Conservation (phyloP, 1,140 invertebrate genomes). For the Drosophila parvula region DNA sequence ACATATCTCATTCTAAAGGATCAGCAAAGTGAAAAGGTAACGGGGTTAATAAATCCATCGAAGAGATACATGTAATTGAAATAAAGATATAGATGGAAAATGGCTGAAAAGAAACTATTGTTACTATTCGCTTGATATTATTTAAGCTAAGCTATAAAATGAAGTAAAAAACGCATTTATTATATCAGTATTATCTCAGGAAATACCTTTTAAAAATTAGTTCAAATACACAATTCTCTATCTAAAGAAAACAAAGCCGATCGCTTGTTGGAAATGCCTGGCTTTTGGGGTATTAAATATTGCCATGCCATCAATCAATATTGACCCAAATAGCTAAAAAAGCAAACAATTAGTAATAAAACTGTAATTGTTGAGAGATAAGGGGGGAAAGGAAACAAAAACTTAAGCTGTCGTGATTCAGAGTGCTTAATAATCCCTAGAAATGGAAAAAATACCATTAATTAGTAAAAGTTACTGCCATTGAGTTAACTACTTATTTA, state of each 20-base stretch:
- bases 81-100: neutral
- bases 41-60: too few species aligned
- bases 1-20: constrained; percentile 80
- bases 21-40: constrained; percentile 75
- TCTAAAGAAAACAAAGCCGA: constrained; percentile 17
- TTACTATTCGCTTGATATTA: too few species aligned
- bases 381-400: constrained; percentile 1
- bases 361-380: constrained; percentile 22
- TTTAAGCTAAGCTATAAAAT: too few species aligned
- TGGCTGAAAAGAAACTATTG: neutral
- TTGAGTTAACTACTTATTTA: constrained; percentile 28
- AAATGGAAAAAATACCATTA: constrained; percentile 15
- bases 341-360: constrained; percentile 46
- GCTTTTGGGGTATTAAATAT: constrained; percentile 30
- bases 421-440: constrained; percentile 21
- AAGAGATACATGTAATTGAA: too few species aligned
- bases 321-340: constrained; percentile 58
- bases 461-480: constrained; percentile 33
- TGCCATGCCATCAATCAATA: constrained; percentile 51
- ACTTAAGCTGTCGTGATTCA: constrained; percentile 26
- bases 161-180: too few species aligned
- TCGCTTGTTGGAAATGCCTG: constrained; percentile 9
- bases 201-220: neutral
- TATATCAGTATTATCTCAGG: too few species aligned
- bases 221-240: neutral